phyloP scores from a whole-genome alignment of 1,140 invertebrate species.

The Teleogryllus occipitalis region DNA sequence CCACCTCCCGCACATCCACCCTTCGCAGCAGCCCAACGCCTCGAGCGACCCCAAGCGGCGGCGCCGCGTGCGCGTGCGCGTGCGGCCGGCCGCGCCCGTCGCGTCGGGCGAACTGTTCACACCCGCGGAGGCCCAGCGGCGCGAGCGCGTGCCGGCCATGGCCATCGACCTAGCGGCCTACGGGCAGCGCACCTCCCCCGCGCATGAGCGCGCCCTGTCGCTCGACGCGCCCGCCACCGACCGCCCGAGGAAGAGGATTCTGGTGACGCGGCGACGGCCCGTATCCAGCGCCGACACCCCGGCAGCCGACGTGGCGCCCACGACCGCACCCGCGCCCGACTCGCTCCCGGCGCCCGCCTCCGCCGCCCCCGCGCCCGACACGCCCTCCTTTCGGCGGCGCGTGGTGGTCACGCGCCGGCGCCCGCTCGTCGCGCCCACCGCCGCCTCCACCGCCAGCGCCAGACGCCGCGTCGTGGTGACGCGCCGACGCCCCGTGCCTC shows the following conservation, averaged over 20 bases:
- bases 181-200: background rate
- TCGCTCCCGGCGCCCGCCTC: no score
- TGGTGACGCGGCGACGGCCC: background rate
- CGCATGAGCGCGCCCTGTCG: background rate
- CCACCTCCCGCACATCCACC: no score
- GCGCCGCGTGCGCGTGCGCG: background rate
- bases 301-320: no score
- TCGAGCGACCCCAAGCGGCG: conserved; percentile 3
- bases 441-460: background rate
- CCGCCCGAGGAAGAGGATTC: background rate
- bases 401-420: background rate
- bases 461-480: background rate
- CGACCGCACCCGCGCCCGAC: no score
- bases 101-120: background rate
- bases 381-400: background rate
- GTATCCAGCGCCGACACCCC: no score
- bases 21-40: background rate
- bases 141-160: background rate
- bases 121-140: background rate
- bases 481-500: background rate
- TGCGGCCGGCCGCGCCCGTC: background rate
- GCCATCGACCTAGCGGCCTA: background rate
- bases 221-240: background rate
- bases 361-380: no score
- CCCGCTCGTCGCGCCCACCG: background rate